Base-by-base conservation (phyloP, 2,113 vertebrate species). In the Trinectes maculatus region DNA sequence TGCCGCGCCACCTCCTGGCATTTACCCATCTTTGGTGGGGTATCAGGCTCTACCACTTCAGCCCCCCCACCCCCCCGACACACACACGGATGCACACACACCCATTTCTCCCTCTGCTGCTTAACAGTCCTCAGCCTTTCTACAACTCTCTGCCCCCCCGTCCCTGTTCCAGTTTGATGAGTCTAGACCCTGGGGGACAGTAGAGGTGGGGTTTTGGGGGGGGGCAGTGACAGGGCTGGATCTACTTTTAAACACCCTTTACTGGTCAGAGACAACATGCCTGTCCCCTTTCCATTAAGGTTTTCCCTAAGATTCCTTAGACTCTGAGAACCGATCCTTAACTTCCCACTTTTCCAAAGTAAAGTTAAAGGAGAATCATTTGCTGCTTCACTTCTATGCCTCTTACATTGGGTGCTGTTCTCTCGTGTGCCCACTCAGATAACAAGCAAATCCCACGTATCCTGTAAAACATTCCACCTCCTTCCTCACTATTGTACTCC, bases 21-120 rank as follows among this genome's bases (percentile, higher is more conserved):
- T 85, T 81, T 86, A 84, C 73, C 85, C 82, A 88, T 88, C 75
- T 89, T 90, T 85, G 80, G 87, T 81, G 65, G 80, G 72, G 68
- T 87, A 77, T 83, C 68, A 83, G 63, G 33, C 79, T 74, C 75
- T 76, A 70, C 55, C 73, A 69, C 69, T 73, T 49, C 28, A 77
- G 29, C 18, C 8, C 31, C 52, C 46, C 28, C 8, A 29, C 22
- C 26, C 24, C 25, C 25, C 39, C 1, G 8, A 31, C 29, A 31
- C 29, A 31, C 4, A 31, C 29, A 31, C 43, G n/a, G n/a, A n/a
- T n/a, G n/a, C n/a, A n/a, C n/a, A n/a, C 4, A 31, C 29, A 31
- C 43, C 8, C 43, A 5, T 1, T 2, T 67, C 62, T 52, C 60
- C n/a, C n/a, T n/a, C n/a, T n/a, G n/a, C n/a, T n/a, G n/a, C n/a